Percentiles rank a stretch among this genome's conserved stretches.
Conservation (phyloP, 2,797 vertebrate genomes). For the Ctenopoma multispine region DNA sequence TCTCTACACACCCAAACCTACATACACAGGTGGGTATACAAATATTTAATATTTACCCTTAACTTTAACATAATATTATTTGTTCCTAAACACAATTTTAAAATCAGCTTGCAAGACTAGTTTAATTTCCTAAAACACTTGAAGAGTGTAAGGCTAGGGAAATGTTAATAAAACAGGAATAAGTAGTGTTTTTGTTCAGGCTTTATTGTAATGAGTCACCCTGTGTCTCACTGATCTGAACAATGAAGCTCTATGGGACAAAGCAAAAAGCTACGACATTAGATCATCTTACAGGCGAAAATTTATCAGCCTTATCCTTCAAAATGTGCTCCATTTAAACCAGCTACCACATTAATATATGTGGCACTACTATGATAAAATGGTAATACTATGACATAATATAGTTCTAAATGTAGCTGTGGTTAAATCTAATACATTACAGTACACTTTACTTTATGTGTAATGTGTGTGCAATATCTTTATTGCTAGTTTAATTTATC, state of each 20-base stretch:
- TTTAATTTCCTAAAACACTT: slow-evolving; percentile 17
- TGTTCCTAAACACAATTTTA: slow-evolving; percentile 16
- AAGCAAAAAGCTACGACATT: slow-evolving; percentile 8
- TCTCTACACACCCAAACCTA: background rate
- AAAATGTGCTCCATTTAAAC: background rate
- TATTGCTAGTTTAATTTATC: background rate
- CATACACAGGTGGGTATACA: background rate
- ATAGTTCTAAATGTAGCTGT: background rate
- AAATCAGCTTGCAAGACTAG: background rate
- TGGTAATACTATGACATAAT: too few species aligned
- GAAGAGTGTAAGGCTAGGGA: background rate
- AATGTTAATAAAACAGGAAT: slow-evolving; percentile 4
- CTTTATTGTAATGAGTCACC: slow-evolving; percentile 18
- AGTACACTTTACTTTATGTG: too few species aligned
- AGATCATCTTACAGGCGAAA: background rate
- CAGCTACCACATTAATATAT: background rate
- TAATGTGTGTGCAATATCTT: too few species aligned
- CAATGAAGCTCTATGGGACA: slow-evolving; percentile 8
- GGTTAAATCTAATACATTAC: slow-evolving; percentile 4
- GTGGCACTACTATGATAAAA: background rate
- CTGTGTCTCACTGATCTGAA: background rate
- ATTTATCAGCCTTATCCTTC: background rate
- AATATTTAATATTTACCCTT: too few species aligned
- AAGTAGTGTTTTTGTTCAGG: slow-evolving; percentile 21
- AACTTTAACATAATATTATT: background rate